Base-by-base conservation (phyloP, 2,888 invertebrate genomes). In the Lampropteryx suffumata region DNA sequence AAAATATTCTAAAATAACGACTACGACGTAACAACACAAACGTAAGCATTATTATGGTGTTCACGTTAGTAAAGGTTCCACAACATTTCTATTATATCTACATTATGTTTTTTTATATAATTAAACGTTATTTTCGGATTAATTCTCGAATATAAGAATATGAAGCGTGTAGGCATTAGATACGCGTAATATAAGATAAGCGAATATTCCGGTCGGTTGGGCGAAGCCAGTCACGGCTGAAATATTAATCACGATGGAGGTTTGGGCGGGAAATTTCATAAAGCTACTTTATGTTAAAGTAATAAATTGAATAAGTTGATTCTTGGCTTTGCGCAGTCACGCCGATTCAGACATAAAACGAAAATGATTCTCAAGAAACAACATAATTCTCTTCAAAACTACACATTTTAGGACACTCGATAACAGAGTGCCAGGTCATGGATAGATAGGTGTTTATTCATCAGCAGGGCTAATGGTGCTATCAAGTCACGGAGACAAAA, bases 221-320 rank as follows among this genome's bases (percentile, higher is more conserved):
- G 62, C 69, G 58, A 54, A 57, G 70, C 84, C 65, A 83, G 84
- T 86, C 87, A 87, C 70, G 71, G 62, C 71, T 75, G 65, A 67
- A 73, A 73, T 79, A 86, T 87, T 82, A 83, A 84, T 87, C 86
- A 86, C 71, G 69, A 59, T 62, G 60, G 66, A 65, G 67, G 70
- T 69, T 78, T 72, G 73, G 66, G 61, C 63, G 65, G 69, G 68
- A 76, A 76, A 78, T 78, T 81, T 79, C 77, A 80, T 79, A 84
- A 75, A 76, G 72, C 74, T 67, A 74, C 74, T 79, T 74, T 82
- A 82, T 84, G 84, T 67, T 81, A 83, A 84, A 83, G 73, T 73
- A 80, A 73, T 77, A 39, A 79, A 79, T 77, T 76, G 75, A 79
- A 71, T 76, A 72, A 73, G 76, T 75, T 75, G 74, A 78, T 78